Base-by-base conservation (phyloP, 37 sponge, comb jelly and placozoan species). In the Diacarnus erythraeanus region DNA sequence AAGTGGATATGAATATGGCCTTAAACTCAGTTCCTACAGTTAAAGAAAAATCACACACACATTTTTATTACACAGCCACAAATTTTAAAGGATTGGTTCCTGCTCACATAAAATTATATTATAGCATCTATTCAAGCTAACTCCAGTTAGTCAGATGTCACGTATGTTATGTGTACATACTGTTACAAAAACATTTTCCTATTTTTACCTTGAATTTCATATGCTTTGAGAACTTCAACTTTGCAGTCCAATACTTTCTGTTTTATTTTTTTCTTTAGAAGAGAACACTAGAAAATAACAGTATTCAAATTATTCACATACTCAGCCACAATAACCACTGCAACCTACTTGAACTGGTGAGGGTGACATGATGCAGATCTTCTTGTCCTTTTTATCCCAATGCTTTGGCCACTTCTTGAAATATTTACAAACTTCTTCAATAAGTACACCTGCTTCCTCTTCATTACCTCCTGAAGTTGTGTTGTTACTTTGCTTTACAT, bases 1-100 rank as follows among this genome's bases (percentile, higher is more conserved):
- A 64, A 10, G 92, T 92, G 34, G 84, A 38, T 21, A 92, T 59
- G 26, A 92, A 92, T 0, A 92, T 69, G 37, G 80, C 84, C 20
- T 42, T 61, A 41, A 76, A 92, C 59, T 92, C 92, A 22, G 37
- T 69, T 65, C 92, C 92, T 92, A 51, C 38, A 77, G 26, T 30
- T 63, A 21, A 2, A 72, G 22, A 74, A 71, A n/a, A 29, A 71
- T 5, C 23, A 74, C 10, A 35, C 10, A 2, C 57, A 17, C 9
- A 74, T 18, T 57, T 31, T 44, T 9, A 38, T 10, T 22, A 72
- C n/a, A n/a, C n/a, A n/a, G n/a, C n/a, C n/a, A n/a, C n/a, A n/a
- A n/a, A n/a, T n/a, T n/a, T n/a, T n/a, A n/a, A n/a, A n/a, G n/a
- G n/a, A n/a, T n/a, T n/a, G n/a, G n/a, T n/a, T n/a, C n/a, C n/a